Evolutionary conservation across 2,888 invertebrate species (phyloP), one percentile per base, ranked within the genome.

Genomic region (Lasioglossum lativentre): DNA sequence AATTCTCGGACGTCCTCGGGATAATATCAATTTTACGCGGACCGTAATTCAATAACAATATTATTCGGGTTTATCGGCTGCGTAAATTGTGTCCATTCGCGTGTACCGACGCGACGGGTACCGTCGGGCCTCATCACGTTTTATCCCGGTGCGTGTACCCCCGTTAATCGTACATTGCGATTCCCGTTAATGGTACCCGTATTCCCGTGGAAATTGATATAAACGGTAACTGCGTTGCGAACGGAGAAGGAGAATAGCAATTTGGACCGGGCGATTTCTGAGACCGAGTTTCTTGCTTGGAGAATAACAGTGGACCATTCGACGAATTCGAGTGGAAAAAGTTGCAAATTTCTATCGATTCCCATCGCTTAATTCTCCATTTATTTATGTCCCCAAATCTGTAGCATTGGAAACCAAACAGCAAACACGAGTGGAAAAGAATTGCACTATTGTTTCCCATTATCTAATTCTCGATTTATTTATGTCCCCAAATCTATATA

Each of bases 231-330:
- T 5, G 23, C 2, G 66, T 5, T 19, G 66, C 45, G 10, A 30
- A 27, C 19, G 34, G 19, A 19, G 23, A 47, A 4, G 23, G 19
- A 27, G 14, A 16, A n/a, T 6, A 34, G 42, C 47, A 56, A 27
- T 68, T 66, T 23, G 40, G 66, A 75, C 38, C 52, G 34, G 72
- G 71, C 72, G 59, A 73, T 81, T 75, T 47, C 30, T 56, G 68
- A 19, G 45, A 68, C 71, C 42, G 72, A 66, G 16, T 34, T 34
- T 3, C 66, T 56, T 40, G 4, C n/a, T 52, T 56, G n/a, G n/a
- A n/a, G 12, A 56, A n/a, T n/a, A n/a, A 56, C 56, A 10, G n/a
- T 4, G 10, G 0, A n/a, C 4, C 3, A 1, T 56, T 56, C 12
- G 10, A 10, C 4, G 1, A 4, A 56, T 56, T 56, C 52, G 0